Conservation (phyloP, 2,797 vertebrate species). For the Hoplostethus mediterraneus region DNA sequence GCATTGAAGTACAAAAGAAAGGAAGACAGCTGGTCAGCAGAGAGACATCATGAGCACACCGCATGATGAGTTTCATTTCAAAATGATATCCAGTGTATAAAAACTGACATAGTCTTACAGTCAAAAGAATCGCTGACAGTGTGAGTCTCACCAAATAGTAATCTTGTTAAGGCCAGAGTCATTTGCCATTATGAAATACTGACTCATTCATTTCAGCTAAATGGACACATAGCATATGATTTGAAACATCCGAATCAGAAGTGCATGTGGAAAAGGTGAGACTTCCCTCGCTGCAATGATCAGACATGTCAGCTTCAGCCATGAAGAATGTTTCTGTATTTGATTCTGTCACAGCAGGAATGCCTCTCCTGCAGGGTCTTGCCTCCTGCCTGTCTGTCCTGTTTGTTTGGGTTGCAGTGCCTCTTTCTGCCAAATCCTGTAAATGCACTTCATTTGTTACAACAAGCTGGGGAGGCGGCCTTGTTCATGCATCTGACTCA, state of each 20-base stretch:
- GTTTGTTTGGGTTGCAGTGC: slow-evolving; percentile 55
- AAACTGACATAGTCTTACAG: too few species aligned
- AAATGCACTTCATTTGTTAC: slow-evolving; percentile 34
- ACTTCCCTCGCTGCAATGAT: slow-evolving; percentile 37
- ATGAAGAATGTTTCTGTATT: slow-evolving; percentile 58
- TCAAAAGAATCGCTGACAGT: neutral
- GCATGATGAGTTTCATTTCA: neutral
- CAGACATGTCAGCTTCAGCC: slow-evolving; percentile 53
- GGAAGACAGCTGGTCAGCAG: slow-evolving; percentile 55
- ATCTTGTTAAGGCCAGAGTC: neutral
- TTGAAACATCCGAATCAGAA: slow-evolving; percentile 10
- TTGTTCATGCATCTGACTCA: slow-evolving; percentile 18
- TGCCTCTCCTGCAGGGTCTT: slow-evolving; percentile 76
- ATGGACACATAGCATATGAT: neutral
- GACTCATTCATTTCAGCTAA: neutral
- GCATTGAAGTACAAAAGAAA: slow-evolving; percentile 39
- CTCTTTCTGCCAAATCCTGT: slow-evolving; percentile 44
- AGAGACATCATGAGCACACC: slow-evolving; percentile 8
- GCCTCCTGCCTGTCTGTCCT: slow-evolving; percentile 58
- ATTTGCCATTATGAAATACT: neutral
- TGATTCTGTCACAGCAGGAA: slow-evolving; percentile 69
- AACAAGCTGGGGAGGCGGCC: too few species aligned
- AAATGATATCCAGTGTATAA: slow-evolving; percentile 14
- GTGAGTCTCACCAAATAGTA: neutral
- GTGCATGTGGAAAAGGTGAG: slow-evolving; percentile 7